A percentile compares a stretch with the other conserved stretches of the same genome.
Conservation (phyloP, 1,140 invertebrate genomes). For the Melitaea cinxia region DNA sequence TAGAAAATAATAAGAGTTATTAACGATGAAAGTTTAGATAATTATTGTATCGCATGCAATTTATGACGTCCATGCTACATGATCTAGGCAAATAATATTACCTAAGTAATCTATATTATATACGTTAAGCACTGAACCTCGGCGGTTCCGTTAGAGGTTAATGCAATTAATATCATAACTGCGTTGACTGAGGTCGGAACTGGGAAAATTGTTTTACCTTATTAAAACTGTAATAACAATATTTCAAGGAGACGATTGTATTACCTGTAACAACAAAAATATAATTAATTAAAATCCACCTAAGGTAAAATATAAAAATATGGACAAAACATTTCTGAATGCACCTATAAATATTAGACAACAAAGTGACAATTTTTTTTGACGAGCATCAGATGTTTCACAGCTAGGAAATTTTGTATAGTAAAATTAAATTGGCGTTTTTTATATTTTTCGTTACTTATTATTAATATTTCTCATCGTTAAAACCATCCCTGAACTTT, state of each 20-base stretch:
- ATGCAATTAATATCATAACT: conserved; percentile 10
- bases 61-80: background rate
- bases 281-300: background rate
- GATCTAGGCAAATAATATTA: background rate
- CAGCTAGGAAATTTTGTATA: no score
- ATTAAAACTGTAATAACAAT: background rate
- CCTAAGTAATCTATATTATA: background rate
- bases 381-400: no score
- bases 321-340: background rate
- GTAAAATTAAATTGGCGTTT: no score
- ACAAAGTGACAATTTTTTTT: no score
- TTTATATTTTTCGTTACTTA: no score
- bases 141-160: conserved; percentile 8
- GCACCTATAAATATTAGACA: no score
- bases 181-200: background rate
- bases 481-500: no score
- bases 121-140: background rate
- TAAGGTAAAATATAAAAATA: background rate
- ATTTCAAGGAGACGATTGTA: background rate
- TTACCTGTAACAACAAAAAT: conserved; percentile 26
- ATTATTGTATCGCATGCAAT: background rate
- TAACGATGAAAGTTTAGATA: background rate
- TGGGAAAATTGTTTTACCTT: background rate
- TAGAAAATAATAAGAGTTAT: no score
- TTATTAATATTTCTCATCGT: no score